A percentile compares a stretch with the other conserved stretches of the same genome.
Evolutionary conservation across 2,797 vertebrate species (phyloP).

Genomic region (Natrix natrix): DNA sequence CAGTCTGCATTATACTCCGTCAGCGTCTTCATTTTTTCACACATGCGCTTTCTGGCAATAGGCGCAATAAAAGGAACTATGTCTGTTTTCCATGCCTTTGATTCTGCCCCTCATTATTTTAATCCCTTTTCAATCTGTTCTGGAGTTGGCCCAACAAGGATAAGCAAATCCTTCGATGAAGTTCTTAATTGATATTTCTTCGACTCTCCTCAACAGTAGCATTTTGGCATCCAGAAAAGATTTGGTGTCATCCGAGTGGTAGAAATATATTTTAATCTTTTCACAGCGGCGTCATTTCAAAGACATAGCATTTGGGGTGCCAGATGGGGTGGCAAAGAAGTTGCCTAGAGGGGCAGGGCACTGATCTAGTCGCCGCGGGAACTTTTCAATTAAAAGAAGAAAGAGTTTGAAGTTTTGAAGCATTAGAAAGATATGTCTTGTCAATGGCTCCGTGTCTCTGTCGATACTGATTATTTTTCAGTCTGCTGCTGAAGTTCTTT

Average conservation of each 20-base stretch:
- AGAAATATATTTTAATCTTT: conserved; percentile 85
- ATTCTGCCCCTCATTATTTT: conserved; percentile 79
- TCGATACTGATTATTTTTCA: conserved; percentile 64
- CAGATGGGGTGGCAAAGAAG: conserved; percentile 83
- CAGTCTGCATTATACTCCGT: conserved; percentile 66
- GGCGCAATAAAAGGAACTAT: conserved; percentile 62
- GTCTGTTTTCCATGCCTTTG: conserved; percentile 71
- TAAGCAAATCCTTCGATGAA: conserved; percentile 80
- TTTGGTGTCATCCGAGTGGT: conserved; percentile 83
- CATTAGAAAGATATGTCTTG: conserved; percentile 71
- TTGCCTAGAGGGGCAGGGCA: conserved; percentile 82
- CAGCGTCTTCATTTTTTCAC: conserved; percentile 63
- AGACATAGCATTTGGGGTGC: conserved; percentile 83
- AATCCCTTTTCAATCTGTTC: conserved; percentile 79
- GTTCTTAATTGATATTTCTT: conserved; percentile 85
- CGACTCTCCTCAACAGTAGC: conserved; percentile 82
- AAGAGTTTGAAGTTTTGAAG: conserved; percentile 76
- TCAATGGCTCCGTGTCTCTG: conserved; percentile 68
- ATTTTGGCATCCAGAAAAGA: conserved; percentile 84
- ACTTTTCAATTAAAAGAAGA: conserved; percentile 80
- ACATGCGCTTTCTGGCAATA: conserved; percentile 70
- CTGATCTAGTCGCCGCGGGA: conserved; percentile 79
- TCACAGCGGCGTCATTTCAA: conserved; percentile 82
- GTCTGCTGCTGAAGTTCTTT: conserved; percentile 48
- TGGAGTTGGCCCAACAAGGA: conserved; percentile 81